These are phyloP conservation scores for Lanius collurio DNA, from an alignment of 2,113 vertebrate genomes.

Conservation along the genomic window DNA sequence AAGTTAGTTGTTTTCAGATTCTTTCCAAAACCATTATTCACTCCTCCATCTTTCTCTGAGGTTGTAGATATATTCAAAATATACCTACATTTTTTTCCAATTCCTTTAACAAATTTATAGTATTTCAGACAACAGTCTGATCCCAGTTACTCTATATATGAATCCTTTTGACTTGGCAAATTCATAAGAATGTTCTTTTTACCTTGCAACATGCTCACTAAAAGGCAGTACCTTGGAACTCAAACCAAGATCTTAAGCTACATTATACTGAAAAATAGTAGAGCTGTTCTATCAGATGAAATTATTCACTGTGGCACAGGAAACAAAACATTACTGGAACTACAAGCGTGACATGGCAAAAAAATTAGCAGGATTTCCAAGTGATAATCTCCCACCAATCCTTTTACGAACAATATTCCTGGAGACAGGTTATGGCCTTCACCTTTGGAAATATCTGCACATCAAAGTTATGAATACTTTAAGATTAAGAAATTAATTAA, in stretches of 20 bases:
- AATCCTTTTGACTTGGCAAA: background rate
- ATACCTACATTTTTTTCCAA: background rate
- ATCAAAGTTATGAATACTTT: background rate
- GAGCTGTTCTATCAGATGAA: background rate
- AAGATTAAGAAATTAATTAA: background rate
- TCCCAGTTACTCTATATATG: background rate
- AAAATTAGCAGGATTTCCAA: background rate
- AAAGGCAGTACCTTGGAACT: background rate
- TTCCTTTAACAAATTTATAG: background rate
- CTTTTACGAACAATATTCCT: background rate
- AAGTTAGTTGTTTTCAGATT: background rate
- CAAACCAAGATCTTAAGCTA: background rate
- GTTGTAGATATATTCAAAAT: background rate
- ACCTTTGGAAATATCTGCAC: background rate
- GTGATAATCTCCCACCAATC: background rate
- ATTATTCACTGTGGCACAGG: background rate
- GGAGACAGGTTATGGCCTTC: background rate
- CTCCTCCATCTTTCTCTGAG: too few species aligned
- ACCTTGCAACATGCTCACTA: background rate
- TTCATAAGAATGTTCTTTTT: background rate
- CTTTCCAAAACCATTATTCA: background rate
- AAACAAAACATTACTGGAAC: background rate
- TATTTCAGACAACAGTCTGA: background rate
- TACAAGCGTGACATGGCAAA: background rate
- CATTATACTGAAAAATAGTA: background rate